Evolutionary conservation across 2,888 invertebrate species (phyloP).

Genomic region (Nephrotoma appendiculata): DNA sequence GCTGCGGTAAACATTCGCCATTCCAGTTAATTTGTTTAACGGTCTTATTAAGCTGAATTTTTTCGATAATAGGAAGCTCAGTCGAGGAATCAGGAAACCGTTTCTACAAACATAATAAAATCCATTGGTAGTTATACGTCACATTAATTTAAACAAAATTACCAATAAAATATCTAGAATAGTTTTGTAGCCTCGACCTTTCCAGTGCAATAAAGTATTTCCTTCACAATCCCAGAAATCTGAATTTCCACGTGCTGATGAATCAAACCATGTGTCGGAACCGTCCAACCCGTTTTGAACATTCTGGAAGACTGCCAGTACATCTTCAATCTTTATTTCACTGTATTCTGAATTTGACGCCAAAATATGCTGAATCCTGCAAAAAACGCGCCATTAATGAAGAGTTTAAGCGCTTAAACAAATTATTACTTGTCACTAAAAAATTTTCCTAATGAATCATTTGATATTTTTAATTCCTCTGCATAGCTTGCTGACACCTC

Average conservation of each 20-base stretch:
- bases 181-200: conserved; percentile 50
- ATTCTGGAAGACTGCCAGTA: conserved; percentile 44
- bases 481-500: conserved; percentile 25
- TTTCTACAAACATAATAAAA: conserved; percentile 17
- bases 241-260: conserved; percentile 46
- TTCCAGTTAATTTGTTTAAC: conserved; percentile 24
- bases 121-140: conserved; percentile 12
- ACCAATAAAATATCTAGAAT: conserved; percentile 56
- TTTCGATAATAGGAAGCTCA: conserved; percentile 22
- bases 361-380: background rate
- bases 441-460: conserved; percentile 25
- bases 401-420: background rate
- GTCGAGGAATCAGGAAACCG: conserved; percentile 20
- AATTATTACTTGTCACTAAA: conserved; percentile 19
- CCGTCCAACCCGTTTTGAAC: conserved; percentile 37
- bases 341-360: conserved; percentile 14
- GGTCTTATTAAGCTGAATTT: conserved; percentile 20
- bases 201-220: conserved; percentile 59
- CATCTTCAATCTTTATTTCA: conserved; percentile 31
- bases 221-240: conserved; percentile 57
- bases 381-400: background rate
- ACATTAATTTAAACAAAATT: conserved; percentile 36
- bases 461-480: conserved; percentile 22
- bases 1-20: conserved; percentile 16
- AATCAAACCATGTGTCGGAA: conserved; percentile 46